phyloP scores from a whole-genome alignment of 1,140 invertebrate genomes.

The Drosophila chauvacae region DNA sequence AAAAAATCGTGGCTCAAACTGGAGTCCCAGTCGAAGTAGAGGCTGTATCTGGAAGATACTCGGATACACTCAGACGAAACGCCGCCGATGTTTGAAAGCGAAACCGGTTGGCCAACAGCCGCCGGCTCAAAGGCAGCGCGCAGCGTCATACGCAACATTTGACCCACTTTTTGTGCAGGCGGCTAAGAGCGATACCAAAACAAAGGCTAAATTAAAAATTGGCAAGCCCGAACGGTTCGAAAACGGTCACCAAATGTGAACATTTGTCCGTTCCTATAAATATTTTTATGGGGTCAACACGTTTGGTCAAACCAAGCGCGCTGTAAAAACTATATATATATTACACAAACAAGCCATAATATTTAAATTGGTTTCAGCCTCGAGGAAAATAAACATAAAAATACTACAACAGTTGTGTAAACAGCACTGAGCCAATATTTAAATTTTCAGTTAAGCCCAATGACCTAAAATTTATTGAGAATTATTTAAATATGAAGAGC shows the following conservation, averaged over 20 bases:
- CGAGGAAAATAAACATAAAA: constrained; percentile 21
- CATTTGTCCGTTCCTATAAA: constrained; percentile 35
- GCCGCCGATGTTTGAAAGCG: constrained; percentile 54
- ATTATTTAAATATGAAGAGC: constrained; percentile 11
- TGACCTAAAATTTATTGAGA: constrained; percentile 40
- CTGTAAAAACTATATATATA: constrained; percentile 13
- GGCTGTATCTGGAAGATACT: constrained; percentile 53
- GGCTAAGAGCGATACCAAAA: constrained; percentile 21
- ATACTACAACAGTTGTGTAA: constrained; percentile 26
- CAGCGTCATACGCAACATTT: constrained; percentile 72
- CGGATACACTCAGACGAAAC: constrained; percentile 47
- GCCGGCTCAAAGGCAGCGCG: constrained; percentile 27
- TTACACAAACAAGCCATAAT: constrained; percentile 29
- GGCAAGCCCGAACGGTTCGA: constrained; percentile 53
- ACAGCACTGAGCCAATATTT: constrained; percentile 36
- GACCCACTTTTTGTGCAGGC: constrained; percentile 68
- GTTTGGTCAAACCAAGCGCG: constrained; percentile 11
- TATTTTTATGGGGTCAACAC: constrained; percentile 28
- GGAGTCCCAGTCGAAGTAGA: constrained; percentile 5
- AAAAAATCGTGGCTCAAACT: constrained; percentile 44
- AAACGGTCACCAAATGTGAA: constrained; percentile 39
- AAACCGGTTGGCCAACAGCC: constrained; percentile 60
- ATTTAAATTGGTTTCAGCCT: constrained; percentile 30
- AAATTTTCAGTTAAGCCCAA: constrained; percentile 25
- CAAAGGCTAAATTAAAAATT: constrained; percentile 55